These are phyloP conservation scores for Pipistrellus pygmaeus DNA, from an alignment of 2,797 vertebrate species.

Conservation along the genomic window DNA sequence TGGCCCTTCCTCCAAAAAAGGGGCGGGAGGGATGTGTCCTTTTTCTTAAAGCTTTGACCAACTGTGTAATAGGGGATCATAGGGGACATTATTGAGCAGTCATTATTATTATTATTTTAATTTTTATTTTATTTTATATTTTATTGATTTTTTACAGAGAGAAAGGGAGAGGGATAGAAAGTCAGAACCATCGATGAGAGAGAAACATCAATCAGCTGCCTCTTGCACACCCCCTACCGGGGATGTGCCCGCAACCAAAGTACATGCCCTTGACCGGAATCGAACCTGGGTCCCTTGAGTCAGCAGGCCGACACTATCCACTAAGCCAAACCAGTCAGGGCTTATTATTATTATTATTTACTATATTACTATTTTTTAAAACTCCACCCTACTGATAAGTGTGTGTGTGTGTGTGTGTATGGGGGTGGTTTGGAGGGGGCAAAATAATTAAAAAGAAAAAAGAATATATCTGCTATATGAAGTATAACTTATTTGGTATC, in stretches of 20 bases:
- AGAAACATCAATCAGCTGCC: no score
- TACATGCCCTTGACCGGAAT: no score
- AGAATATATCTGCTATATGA: not conserved
- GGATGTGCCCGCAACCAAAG: no score
- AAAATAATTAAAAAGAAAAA: not conserved
- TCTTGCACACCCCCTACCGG: no score
- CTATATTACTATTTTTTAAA: constrained; percentile 77
- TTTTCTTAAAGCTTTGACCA: constrained; percentile 75
- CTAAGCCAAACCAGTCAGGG: no score
- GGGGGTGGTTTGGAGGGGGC: not conserved
- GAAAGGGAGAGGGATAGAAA: no score
- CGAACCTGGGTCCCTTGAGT: no score
- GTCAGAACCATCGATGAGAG: no score
- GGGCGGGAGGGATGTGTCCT: not conserved
- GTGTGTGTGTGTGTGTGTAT: not conserved
- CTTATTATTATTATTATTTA: constrained; percentile 73
- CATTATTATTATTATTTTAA: constrained; percentile 59
- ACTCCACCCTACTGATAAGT: not conserved
- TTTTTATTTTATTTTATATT: no score
- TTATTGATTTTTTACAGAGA: no score
- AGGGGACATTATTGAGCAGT: constrained; percentile 69
- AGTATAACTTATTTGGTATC: constrained; percentile 51
- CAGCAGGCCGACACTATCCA: no score
- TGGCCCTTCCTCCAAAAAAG: constrained; percentile 34
- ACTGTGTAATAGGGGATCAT: constrained; percentile 73